Evolutionary conservation across 1,140 invertebrate genomes (phyloP), one percentile per base, ranked within the genome.

Genomic region (Trachymyrmex cornetzi): DNA sequence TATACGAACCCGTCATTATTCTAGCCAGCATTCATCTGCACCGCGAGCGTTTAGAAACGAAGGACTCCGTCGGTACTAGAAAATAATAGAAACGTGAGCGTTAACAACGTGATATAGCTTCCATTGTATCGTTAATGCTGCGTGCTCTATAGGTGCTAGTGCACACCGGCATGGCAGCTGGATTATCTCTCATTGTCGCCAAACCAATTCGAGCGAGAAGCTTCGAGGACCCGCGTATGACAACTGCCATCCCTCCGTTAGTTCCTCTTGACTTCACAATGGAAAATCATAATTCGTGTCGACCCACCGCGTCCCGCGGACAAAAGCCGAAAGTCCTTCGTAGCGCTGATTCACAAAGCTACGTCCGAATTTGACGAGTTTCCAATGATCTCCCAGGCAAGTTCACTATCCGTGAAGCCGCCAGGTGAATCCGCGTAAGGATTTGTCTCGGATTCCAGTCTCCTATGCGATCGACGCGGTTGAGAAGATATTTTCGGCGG

Each of bases 381-480:
- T 77, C 86, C 34, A 77, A 84, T 87, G 69, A 55, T 67, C 57
- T 48, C 53, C 30, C 75, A 30, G 19, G 7, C n/a, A 30, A 74
- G 85, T 87, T 75, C 72, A 87, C 64, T 27, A 66, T 67, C 24
- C 12, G 44, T 64, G 59, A 59, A 61, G 74, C 80, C 66, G 66
- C 86, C 90, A 84, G 84, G 57, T 86, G 87, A 75, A 75, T 59
- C 50, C 66, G 48, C 72, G 74, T 66, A 61, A 86, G 22, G 64
- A 30, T 48, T 79, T 30, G 44, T 50, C 24, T n/a, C 30, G 66
- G 59, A 77, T 88, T 82, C 50, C 55, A 75, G 22, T 80, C 48
- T 63, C 67, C 34, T 0, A 53, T 44, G 55, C 48, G 66, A n/a
- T 19, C 61, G 44, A 50, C 67, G 34, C 79, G n/a, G 44, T 64